Evolutionary conservation across 2,113 vertebrate genomes (phyloP).

Genomic region (Triplophysa rosa): DNA sequence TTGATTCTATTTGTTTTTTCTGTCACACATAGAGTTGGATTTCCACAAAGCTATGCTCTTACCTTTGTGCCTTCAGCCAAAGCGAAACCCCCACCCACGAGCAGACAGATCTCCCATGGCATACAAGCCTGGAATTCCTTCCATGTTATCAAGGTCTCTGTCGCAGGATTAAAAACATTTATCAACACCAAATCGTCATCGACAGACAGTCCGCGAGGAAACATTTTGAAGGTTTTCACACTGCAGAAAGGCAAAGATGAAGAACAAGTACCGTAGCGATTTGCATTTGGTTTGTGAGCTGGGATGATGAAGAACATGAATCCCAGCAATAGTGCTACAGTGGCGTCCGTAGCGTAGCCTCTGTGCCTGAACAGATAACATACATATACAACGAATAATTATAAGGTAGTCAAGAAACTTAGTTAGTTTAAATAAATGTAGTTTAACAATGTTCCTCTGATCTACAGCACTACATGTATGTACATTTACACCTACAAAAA

Average conservation of each 20-base stretch:
- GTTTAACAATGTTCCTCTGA: too few species aligned
- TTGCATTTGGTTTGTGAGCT: conserved; percentile 71
- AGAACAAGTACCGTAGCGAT: conserved; percentile 66
- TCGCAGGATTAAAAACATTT: background rate
- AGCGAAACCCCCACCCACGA: conserved; percentile 92
- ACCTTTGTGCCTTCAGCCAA: conserved; percentile 91
- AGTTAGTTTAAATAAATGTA: too few species aligned
- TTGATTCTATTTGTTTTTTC: background rate
- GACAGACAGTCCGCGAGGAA: background rate
- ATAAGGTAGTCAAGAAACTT: background rate
- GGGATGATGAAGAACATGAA: conserved; percentile 88
- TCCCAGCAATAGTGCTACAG: conserved; percentile 84
- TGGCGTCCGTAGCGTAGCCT: conserved; percentile 83
- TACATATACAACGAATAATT: background rate
- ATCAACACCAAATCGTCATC: background rate
- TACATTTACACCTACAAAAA: background rate
- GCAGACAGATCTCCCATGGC: conserved; percentile 90
- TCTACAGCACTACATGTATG: too few species aligned
- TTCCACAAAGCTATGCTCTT: conserved; percentile 42
- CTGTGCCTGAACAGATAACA: conserved; percentile 70
- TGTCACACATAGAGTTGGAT: background rate
- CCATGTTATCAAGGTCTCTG: conserved; percentile 84
- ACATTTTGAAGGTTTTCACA: background rate
- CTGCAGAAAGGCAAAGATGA: background rate
- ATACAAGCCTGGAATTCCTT: conserved; percentile 90